Conservation (phyloP, 2,888 invertebrate genomes). For the Scaeva pyrastri region DNA sequence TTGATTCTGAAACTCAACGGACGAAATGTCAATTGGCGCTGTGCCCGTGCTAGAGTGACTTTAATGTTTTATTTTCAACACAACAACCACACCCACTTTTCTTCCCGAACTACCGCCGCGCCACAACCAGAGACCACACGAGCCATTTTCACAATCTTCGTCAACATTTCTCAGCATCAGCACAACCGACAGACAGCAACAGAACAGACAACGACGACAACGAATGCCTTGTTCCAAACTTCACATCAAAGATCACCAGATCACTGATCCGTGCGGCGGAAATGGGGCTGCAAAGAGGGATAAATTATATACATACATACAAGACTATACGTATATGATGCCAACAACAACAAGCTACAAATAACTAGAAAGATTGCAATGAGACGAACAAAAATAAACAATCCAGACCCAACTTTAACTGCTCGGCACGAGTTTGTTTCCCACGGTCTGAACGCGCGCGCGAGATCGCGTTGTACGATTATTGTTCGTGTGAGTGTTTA, state of each 20-base stretch:
- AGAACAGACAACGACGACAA: constrained; percentile 65
- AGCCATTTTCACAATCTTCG: constrained; percentile 70
- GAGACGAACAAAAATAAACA: constrained; percentile 38
- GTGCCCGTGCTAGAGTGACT: constrained; percentile 56
- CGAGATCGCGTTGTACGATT: constrained; percentile 71
- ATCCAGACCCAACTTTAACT: constrained; percentile 67
- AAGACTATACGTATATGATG: background rate
- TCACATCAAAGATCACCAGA: constrained; percentile 70
- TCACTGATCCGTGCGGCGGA: constrained; percentile 71
- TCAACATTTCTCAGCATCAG: constrained; percentile 67
- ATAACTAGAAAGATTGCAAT: constrained; percentile 65
- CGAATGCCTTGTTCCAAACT: constrained; percentile 70
- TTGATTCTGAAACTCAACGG: constrained; percentile 54
- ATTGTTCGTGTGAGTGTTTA: constrained; percentile 63
- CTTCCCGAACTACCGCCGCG: background rate
- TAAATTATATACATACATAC: background rate
- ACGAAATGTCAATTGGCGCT: constrained; percentile 61
- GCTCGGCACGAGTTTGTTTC: constrained; percentile 84
- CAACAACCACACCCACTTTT: constrained; percentile 15
- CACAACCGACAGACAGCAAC: constrained; percentile 58
- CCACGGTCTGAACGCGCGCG: constrained; percentile 82
- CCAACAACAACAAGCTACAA: constrained; percentile 43
- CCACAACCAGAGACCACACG: constrained; percentile 57
- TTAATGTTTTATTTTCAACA: constrained; percentile 28
- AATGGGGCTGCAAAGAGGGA: constrained; percentile 56